Conservation (phyloP, 2,113 vertebrate genomes). For the Tapirus terrestris region DNA sequence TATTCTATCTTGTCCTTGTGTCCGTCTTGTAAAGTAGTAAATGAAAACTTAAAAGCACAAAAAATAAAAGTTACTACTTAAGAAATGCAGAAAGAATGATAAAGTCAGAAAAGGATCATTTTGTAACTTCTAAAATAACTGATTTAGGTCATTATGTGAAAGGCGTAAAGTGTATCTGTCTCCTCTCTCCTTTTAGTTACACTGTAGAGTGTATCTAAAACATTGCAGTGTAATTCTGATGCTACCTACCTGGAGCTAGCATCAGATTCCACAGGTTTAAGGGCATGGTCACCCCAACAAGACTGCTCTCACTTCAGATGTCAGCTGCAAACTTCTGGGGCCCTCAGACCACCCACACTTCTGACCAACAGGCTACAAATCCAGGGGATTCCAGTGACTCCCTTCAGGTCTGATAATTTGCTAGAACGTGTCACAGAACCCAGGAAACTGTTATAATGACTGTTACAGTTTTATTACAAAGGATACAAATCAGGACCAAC, state of each 20-base stretch:
- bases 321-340: neutral
- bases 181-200: too few species aligned
- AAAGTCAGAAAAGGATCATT: neutral
- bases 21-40: neutral
- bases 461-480: neutral
- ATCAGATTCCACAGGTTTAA: neutral
- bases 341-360: neutral
- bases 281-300: neutral
- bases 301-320: neutral
- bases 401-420: neutral
- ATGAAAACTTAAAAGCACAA: neutral
- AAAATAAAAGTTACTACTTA: neutral
- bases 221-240: neutral
- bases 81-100: neutral
- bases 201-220: neutral
- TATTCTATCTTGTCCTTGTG: neutral
- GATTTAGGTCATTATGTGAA: neutral
- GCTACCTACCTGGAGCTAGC: neutral
- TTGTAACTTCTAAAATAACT: neutral
- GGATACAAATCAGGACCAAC: neutral
- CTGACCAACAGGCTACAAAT: neutral
- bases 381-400: neutral
- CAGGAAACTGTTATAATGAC: neutral
- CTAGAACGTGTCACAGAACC: neutral
- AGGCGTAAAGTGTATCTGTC: neutral